phyloP scores from a whole-genome alignment of 2,797 vertebrate species.

The Falco columbarius region DNA sequence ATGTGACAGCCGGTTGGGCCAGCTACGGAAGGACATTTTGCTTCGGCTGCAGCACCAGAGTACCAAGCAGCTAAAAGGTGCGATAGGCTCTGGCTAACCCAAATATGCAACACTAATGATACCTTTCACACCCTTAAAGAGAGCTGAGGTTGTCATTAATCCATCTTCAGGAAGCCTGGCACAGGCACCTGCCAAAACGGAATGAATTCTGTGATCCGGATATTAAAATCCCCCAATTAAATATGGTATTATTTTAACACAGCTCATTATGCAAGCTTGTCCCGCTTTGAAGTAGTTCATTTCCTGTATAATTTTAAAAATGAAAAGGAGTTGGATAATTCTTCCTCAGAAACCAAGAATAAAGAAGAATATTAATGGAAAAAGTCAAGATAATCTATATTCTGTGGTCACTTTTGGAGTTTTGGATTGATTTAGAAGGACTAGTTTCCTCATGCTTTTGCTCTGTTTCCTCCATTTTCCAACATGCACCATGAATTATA shows the following conservation, averaged over 20 bases:
- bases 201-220: background rate
- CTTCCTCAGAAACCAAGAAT: background rate
- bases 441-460: background rate
- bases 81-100: background rate
- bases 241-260: background rate
- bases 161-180: background rate
- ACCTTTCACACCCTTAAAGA: background rate
- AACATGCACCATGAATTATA: background rate
- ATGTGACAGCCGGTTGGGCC: background rate
- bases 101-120: accelerated
- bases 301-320: background rate
- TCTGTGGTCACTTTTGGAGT: background rate
- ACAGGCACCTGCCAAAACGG: background rate
- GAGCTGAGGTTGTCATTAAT: background rate
- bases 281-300: background rate
- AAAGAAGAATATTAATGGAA: background rate
- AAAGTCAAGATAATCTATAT: background rate
- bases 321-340: background rate
- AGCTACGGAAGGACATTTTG: background rate
- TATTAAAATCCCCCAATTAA: background rate
- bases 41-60: background rate
- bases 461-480: background rate
- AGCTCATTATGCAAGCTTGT: background rate
- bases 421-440: background rate
- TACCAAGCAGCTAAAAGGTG: background rate